These are phyloP conservation scores for Alentia gelatinosa DNA, from an alignment of 2,888 invertebrate genomes.

Conservation along the genomic window DNA sequence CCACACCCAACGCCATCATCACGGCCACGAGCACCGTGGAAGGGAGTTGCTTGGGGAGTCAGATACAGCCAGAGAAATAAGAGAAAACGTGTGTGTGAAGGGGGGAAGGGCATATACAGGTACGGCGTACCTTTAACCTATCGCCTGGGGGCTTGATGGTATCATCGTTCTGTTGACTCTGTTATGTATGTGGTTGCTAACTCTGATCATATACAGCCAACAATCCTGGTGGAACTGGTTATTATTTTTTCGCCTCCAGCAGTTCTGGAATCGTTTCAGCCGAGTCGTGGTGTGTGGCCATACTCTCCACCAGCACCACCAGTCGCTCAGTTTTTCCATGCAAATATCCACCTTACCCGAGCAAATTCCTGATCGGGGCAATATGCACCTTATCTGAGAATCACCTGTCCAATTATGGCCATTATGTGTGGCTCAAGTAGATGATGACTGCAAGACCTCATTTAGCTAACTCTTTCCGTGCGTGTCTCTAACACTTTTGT, in stretches of 20 bases:
- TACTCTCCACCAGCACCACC: not conserved
- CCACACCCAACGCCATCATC: no score
- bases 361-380: not conserved
- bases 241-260: no score
- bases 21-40: no score
- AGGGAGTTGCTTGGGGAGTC: no score
- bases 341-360: not conserved
- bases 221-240: no score
- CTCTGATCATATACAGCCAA: no score
- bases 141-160: not conserved
- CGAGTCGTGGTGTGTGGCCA: not conserved
- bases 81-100: not conserved
- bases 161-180: not conserved
- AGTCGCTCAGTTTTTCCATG: not conserved
- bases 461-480: not conserved
- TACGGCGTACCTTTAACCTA: not conserved
- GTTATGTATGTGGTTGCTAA: not conserved
- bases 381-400: not conserved
- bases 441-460: not conserved
- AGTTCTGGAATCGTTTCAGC: not conserved
- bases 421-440: not conserved
- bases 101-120: not conserved
- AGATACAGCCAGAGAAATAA: no score
- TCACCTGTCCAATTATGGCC: constrained; percentile 3
- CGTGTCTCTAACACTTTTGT: not conserved